Percentiles rank a stretch among this genome's conserved stretches.
phyloP scores from a whole-genome alignment of 2,113 vertebrate species.

The Aramus guarauna region DNA sequence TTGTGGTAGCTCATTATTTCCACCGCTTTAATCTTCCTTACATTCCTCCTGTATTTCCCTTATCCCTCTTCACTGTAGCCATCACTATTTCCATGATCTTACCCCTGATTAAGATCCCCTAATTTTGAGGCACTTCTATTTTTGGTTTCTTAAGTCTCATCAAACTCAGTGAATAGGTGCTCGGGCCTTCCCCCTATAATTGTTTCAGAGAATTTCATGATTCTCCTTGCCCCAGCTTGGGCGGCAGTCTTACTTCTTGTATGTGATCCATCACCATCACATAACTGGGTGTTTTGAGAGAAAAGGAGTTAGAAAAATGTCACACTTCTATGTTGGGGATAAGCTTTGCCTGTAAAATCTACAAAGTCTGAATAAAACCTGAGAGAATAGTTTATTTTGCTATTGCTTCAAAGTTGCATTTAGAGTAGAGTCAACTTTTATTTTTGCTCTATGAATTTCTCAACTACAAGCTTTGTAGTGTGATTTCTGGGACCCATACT shows the following conservation, averaged over 20 bases:
- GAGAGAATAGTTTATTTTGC: neutral
- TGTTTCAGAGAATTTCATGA: neutral
- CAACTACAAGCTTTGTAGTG: neutral
- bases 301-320: neutral
- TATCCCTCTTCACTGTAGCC: neutral
- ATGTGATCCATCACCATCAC: neutral
- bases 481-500: neutral
- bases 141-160: neutral
- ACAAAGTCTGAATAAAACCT: neutral
- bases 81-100: neutral
- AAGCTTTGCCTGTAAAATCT: neutral
- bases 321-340: neutral
- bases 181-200: neutral
- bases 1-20: neutral
- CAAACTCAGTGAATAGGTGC: neutral
- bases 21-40: neutral
- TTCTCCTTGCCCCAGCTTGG: neutral
- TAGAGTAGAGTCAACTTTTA: neutral
- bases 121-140: neutral
- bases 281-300: neutral
- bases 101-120: neutral
- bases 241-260: neutral
- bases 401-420: neutral
- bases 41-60: neutral
- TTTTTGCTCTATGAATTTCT: neutral